Base-by-base conservation (phyloP, 2,888 invertebrate species). In the Trichogramma dendrolimi region DNA sequence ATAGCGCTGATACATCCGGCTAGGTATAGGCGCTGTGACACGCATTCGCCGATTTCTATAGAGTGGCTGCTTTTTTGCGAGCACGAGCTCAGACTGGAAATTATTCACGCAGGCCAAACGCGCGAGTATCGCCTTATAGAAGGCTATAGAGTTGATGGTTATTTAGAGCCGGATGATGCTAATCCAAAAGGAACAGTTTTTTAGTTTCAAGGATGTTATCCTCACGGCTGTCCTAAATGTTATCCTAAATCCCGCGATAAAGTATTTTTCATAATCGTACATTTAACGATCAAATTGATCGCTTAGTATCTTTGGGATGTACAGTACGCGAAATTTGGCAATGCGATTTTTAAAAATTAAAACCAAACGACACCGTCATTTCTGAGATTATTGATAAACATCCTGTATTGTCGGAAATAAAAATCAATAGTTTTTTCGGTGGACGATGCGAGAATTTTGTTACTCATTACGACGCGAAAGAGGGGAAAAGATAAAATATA, bases 101-200 rank as follows among this genome's bases (percentile, higher is more conserved):
- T 51, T 27, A 41, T 42, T 10, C 62, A 63, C 27, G 54, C 60
- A 1, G 60, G 50, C 41, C 7, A 42, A 7, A 44, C 43, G 11
- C 55, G 61, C 2, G 61, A 66, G 14, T 14, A 55, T 43, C n/a
- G 51, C 4, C 44, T 66, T 11, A 4, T 6, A 5, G 50, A 53
- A 11, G 58, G 56, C 2, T 27, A 39, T n/a, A 2, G 14, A 6
- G 63, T 66, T 3, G 66, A 66, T 48, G 60, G 63, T 1, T 66
- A 53, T 58, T 53, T 50, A 40, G 58, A 62, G 14, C 1, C 11
- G 1, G 44, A 54, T 7, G 27, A 50, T 6, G 38, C 11, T 6
- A 4, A 5, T 5, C 27, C 4, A 38, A 6, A 7, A 39, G 41
- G 40, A 6, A 41, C n/a, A 6, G 55, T 55, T 38, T 44, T 55